Evolutionary conservation across 2,797 vertebrate genomes (phyloP), one percentile per base, ranked within the genome.

Genomic region (Myotis myotis): DNA sequence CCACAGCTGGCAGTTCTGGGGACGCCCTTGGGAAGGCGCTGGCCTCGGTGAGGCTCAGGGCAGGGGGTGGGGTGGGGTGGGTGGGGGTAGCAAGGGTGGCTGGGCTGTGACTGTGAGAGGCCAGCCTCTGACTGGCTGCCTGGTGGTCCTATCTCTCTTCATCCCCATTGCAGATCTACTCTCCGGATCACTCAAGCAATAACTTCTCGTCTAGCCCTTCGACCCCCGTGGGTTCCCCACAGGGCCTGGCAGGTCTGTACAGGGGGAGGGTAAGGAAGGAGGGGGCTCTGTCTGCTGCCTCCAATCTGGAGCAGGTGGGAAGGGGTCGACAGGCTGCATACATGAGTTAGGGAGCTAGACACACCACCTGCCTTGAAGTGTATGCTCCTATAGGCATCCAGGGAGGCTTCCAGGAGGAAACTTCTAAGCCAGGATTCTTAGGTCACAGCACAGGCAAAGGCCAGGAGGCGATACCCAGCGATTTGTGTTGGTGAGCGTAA

Each of bases 21-120:
- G 99, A 99, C 7, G 99, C 99, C 68, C 99, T 99, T 38, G 99
- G 99, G 94, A 99, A 99, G 98, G 99, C 99, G 85, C 98, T 99
- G 97, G 99, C 99, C 95, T 99, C 99, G 96, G 99, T 99, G 98
- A 99, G 99, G 33, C 15, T 0, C 0, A 38, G 74, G 71, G 16
- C 12, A 17, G 75, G 75, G 74, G 75, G 20, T 53, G 20, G 49
- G n/a, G 12, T 78, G 75, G 20, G 4, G 22, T 1, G 12, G 78
- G 80, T 1, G 6, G 49, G 78, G 38, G n/a, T 1, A 44, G 22
- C 10, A 0, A 12, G 93, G 60, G 23, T 20, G 75, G n/a, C 5
- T 4, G 41, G 88, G 78, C 36, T 0, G 8, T 12, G 12, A 16
- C 20, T 12, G 19, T 0, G 0, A 3, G 8, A 16, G 33, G 19